Evolutionary conservation across 2,113 vertebrate species (phyloP).

Genomic region (Cynopterus brachyotis): DNA sequence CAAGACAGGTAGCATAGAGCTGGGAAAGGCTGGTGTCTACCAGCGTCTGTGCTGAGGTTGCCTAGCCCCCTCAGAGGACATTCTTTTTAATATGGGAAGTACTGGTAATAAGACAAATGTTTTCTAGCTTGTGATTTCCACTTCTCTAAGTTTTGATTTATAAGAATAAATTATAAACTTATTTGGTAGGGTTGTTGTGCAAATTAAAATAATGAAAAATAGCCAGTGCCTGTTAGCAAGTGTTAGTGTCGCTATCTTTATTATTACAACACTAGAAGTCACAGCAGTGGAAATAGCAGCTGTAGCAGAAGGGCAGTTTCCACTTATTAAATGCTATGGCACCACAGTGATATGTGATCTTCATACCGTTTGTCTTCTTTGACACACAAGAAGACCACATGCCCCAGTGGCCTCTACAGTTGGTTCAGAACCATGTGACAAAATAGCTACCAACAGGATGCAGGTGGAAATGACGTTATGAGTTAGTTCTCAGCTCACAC

Average conservation of each 20-base stretch:
- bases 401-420: not conserved
- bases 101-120: not conserved
- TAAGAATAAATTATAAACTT: not conserved
- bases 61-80: not conserved
- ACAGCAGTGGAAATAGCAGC: not conserved
- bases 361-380: not conserved
- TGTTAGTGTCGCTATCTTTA: not conserved
- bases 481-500: not conserved
- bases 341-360: not conserved
- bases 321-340: not conserved
- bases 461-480: not conserved
- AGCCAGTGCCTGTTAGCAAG: not conserved
- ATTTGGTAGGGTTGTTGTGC: not conserved
- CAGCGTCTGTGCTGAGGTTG: not conserved
- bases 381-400: not conserved
- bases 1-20: constrained; percentile 58
- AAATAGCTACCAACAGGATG: not conserved
- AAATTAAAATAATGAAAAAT: not conserved
- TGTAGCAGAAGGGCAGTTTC: not conserved
- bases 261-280: not conserved
- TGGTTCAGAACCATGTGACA: not conserved
- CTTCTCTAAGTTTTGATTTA: not conserved
- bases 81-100: not conserved
- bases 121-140: constrained; percentile 15
- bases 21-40: not conserved